These are phyloP conservation scores for Adrianichthys oophorus DNA, from an alignment of 2,797 vertebrate species.

Conservation along the genomic window DNA sequence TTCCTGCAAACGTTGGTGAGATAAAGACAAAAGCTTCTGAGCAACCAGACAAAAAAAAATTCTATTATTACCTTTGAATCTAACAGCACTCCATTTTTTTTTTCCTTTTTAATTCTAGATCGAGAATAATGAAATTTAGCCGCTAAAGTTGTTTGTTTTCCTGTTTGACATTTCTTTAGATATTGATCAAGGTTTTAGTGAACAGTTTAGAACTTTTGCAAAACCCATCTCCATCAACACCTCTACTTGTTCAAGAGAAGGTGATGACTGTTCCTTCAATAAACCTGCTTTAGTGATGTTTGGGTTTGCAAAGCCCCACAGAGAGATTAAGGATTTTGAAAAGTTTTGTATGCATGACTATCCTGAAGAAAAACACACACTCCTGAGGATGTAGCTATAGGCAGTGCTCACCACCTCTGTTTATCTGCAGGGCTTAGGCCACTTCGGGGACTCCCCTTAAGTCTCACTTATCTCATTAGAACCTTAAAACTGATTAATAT, in stretches of 20 bases:
- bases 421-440: constrained; percentile 74
- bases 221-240: constrained; percentile 16
- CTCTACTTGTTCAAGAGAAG: constrained; percentile 16
- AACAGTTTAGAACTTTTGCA: neutral
- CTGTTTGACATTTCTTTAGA: no score
- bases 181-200: no score
- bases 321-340: constrained; percentile 57
- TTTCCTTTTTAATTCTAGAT: no score
- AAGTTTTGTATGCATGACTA: constrained; percentile 50
- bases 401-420: constrained; percentile 73
- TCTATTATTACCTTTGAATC: no score
- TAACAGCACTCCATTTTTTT: no score
- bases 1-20: constrained; percentile 29
- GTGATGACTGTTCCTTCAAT: constrained; percentile 22
- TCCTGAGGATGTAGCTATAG: constrained; percentile 54
- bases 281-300: constrained; percentile 26
- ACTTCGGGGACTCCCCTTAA: constrained; percentile 84
- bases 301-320: constrained; percentile 44
- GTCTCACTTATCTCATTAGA: constrained; percentile 95
- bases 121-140: no score
- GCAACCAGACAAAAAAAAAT: constrained; percentile 43
- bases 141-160: no score
- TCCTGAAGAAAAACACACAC: constrained; percentile 41
- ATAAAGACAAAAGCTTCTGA: constrained; percentile 73
- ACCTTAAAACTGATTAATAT: constrained; percentile 96